These are phyloP conservation scores for Melipona beecheii DNA, from an alignment of 2,888 invertebrate species.

Conservation along the genomic window DNA sequence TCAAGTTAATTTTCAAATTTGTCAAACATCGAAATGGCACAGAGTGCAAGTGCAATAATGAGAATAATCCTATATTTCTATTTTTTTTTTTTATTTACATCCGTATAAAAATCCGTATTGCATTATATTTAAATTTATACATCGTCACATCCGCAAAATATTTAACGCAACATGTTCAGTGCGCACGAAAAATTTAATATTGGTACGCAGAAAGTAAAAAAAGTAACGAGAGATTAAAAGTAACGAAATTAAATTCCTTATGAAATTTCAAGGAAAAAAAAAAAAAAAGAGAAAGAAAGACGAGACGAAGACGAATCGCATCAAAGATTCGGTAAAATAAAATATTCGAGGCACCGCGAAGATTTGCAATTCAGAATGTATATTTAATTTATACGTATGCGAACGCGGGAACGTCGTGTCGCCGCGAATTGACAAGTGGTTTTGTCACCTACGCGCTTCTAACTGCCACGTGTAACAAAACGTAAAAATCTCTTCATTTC, in stretches of 20 bases:
- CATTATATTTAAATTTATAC: too few species aligned
- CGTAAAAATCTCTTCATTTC: constrained; percentile 36
- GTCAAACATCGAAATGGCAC: too few species aligned
- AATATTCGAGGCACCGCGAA: neutral
- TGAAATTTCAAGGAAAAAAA: neutral
- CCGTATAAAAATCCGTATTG: too few species aligned
- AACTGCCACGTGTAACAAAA: neutral
- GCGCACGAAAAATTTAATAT: too few species aligned
- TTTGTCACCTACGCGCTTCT: constrained; percentile 45
- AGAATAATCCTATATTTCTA: too few species aligned
- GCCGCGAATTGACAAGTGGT: constrained; percentile 4
- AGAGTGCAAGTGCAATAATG: too few species aligned
- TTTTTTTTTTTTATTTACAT: too few species aligned
- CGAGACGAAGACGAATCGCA: neutral
- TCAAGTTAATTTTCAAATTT: too few species aligned
- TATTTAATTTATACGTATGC: too few species aligned
- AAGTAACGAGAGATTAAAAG: neutral
- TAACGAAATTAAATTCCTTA: neutral
- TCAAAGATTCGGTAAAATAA: neutral
- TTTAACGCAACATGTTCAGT: too few species aligned
- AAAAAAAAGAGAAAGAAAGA: neutral
- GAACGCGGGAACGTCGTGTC: neutral
- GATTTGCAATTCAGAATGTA: constrained; percentile 20
- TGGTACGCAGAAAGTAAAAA: neutral
- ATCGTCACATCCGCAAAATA: too few species aligned